Evolutionary conservation across 2,797 vertebrate genomes (phyloP), one percentile per base, ranked within the genome.

Genomic region (Sebastes steindachneri): DNA sequence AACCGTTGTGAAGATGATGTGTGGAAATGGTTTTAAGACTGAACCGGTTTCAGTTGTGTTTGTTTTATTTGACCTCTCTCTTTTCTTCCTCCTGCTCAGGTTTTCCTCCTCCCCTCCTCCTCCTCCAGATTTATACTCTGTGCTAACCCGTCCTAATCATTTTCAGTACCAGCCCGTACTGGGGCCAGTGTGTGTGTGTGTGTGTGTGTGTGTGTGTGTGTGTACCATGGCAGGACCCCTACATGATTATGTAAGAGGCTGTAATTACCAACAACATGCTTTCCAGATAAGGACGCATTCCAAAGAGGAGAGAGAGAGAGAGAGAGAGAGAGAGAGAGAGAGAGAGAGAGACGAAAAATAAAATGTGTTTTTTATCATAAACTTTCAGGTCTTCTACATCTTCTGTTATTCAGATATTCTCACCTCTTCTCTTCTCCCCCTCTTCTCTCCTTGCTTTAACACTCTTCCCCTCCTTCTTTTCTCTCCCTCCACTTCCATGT

Each of bases 281-380:
- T 35, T 66, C 33, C 53, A 80, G 87, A 87, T 87, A 89, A 85
- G 77, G 57, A 74, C 35, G 21, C 66, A 73, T 86, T 86, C 82
- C 74, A 72, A 55, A n/a, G 66, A 73, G 33, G 31, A 26, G 45
- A 45, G 41, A 45, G 5, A 60, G 21, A 25, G 51, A 68, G 37
- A 59, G 25, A 48, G 35, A 35, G 29, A 23, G 45, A 37, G 45
- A 14, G 10, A 26, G 25, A 45, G 29, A 25, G 45, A 35, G 29
- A 26, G 45, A 41, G 45, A 41, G 45, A 45, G 11, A 28, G 25
- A 53, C 1, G 19, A 53, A 53, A 53, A 53, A 53, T 53, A 21
- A 53, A 53, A 53, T 35, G 14, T 48, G n/a, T 64, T 59, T 57
- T 68, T 65, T 23, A n/a, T 62, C 23, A n/a, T 51, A 45, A 23